Conservation (phyloP, 2,113 vertebrate genomes). For the Antechinus flavipes region DNA sequence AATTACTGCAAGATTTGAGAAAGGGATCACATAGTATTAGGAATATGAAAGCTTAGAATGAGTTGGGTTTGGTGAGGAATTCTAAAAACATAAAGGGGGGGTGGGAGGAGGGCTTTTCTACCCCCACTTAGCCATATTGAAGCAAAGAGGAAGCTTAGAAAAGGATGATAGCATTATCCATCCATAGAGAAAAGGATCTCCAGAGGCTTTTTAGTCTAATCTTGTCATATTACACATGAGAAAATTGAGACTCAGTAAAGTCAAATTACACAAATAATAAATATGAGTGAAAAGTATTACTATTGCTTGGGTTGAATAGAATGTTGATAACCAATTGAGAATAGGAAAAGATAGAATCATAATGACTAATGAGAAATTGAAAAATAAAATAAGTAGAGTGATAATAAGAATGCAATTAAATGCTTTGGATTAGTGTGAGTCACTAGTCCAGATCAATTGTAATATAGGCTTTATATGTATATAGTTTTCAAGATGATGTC, state of each 20-base stretch:
- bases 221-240: not conserved
- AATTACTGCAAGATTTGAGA: not conserved
- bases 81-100: not conserved
- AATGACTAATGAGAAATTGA: not conserved
- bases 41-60: not conserved
- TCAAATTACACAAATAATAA: not conserved
- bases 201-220: not conserved
- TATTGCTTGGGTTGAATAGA: not conserved
- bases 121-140: not conserved
- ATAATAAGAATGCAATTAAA: not conserved
- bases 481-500: not conserved
- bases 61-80: not conserved
- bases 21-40: not conserved
- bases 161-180: not conserved
- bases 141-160: not conserved
- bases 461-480: not conserved
- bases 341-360: not conserved
- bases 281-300: not conserved
- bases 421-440: not conserved
- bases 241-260: not conserved
- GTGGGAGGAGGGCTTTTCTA: not conserved
- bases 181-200: not conserved
- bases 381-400: not conserved
- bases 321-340: not conserved
- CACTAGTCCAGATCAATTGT: not conserved